A percentile compares a stretch with the other conserved stretches of the same genome.
Conservation (phyloP, 2,797 vertebrate species). For the Leptodactylus fallax region DNA sequence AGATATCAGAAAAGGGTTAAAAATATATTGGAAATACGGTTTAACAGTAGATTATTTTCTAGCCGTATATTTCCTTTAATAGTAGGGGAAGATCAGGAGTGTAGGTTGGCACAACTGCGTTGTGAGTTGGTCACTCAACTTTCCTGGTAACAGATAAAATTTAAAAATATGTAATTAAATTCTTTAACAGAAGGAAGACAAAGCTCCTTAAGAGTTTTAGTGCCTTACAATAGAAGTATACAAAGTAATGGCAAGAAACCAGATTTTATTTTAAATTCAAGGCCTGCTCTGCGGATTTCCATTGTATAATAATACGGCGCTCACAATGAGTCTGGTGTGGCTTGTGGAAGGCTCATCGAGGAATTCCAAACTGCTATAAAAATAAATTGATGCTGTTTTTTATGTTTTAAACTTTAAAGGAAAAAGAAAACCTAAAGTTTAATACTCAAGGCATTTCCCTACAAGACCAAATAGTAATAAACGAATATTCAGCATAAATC, state of each 20-base stretch:
- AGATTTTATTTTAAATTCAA: constrained; percentile 38
- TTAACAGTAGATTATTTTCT: too few species aligned
- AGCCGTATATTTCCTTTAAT: too few species aligned
- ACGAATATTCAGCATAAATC: constrained; percentile 58
- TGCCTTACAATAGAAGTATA: constrained; percentile 6
- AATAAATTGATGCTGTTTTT: constrained; percentile 56
- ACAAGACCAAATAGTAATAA: constrained; percentile 52
- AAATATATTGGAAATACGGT: too few species aligned
- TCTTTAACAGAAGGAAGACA: not conserved
- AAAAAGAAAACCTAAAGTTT: constrained; percentile 44
- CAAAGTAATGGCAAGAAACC: not conserved
- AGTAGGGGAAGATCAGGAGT: too few species aligned
- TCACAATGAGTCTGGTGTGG: constrained; percentile 46
- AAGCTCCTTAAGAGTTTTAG: not conserved
- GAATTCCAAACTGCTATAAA: constrained; percentile 53
- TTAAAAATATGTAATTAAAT: not conserved
- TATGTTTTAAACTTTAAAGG: constrained; percentile 44
- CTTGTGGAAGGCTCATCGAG: constrained; percentile 40
- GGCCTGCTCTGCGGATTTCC: constrained; percentile 15
- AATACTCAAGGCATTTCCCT: constrained; percentile 47
- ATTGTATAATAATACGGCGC: constrained; percentile 40
- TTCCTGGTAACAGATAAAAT: too few species aligned
- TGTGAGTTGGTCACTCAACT: too few species aligned
- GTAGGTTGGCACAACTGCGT: too few species aligned
- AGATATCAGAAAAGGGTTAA: too few species aligned